Evolutionary conservation across 2,888 invertebrate species (phyloP), one percentile per base, ranked within the genome.

Genomic region (Xylota segnis): DNA sequence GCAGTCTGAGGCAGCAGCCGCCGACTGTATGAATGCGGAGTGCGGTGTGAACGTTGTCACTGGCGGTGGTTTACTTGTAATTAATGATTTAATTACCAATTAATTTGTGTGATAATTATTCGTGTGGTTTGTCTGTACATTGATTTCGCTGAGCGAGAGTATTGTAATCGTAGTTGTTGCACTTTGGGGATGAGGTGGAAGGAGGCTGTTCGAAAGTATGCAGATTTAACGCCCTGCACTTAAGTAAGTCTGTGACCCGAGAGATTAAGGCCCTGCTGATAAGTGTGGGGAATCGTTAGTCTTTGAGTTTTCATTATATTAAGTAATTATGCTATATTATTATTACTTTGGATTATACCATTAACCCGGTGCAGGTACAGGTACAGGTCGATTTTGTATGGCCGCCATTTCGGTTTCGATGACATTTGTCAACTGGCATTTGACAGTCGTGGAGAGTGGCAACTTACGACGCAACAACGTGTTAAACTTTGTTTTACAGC

Each of bases 31-130:
- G 58, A 23, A 45, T 58, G 65, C 14, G 7, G 61, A 32, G 29
- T 37, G 37, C 40, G 32, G 59, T 59, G 50, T 32, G n/a, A 29
- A 52, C 58, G 5, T 52, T 79, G 45, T 52, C 52, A 52, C 59
- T 70, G 66, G 27, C 52, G 34, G 59, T 45, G 79, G 79, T 74
- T 74, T 66, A 56, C 66, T 72, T 72, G 77, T 77, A 66, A 77
- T 83, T 76, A 83, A 83, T 72, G 58, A 82, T 82, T 82, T 70
- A 61, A 70, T 82, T 82, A 75, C 70, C 74, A 82, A 82, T 83
- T 83, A 61, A 77, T 83, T 71, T 83, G 58, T 34, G 76, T 58
- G 76, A 71, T 83, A 71, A 83, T 83, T 83, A 83, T 83, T 72
- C 58, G 18, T 65, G 76, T 27, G 76, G 83, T 65, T 65, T 74